phyloP scores from a whole-genome alignment of 1,140 invertebrate species.

The Sesamia nonagrioides region DNA sequence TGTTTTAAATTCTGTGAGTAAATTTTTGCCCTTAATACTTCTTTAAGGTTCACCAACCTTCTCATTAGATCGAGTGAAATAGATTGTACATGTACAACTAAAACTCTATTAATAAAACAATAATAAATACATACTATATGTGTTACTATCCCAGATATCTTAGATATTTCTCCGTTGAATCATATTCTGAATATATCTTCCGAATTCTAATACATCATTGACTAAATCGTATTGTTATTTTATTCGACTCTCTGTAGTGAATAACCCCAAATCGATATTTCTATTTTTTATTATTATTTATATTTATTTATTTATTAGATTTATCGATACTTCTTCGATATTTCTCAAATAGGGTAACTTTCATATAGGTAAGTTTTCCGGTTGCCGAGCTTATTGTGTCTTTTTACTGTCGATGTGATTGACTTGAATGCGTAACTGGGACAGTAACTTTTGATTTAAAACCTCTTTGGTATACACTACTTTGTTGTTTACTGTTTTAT shows the following conservation, averaged over 20 bases:
- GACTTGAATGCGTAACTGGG: not conserved
- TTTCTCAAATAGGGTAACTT: conserved; percentile 3
- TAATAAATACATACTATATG: not conserved
- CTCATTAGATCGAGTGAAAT: not conserved
- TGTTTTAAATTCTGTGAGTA: conserved; percentile 8
- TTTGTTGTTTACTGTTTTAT: not conserved
- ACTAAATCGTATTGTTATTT: conserved; percentile 15
- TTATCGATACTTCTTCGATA: not conserved
- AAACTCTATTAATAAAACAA: conserved; percentile 21
- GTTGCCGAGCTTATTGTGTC: not conserved
- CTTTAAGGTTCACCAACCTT: conserved; percentile 39
- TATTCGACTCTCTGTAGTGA: not conserved
- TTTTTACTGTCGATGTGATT: not conserved
- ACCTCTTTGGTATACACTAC: not conserved
- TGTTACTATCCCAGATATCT: conserved; percentile 6
- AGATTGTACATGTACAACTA: conserved; percentile 34
- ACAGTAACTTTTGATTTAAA: not conserved
- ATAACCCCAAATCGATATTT: conserved; percentile 19
- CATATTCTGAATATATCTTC: conserved; percentile 3
- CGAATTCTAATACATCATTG: not conserved
- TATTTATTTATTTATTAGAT: too few relatives aligned
- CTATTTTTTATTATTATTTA: too few relatives aligned
- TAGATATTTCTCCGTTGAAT: conserved; percentile 28
- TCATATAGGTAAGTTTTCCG: not conserved
- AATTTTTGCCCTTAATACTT: conserved; percentile 8